phyloP scores from a whole-genome alignment of 2,888 invertebrate species.

The Monoplex corrugatus region DNA sequence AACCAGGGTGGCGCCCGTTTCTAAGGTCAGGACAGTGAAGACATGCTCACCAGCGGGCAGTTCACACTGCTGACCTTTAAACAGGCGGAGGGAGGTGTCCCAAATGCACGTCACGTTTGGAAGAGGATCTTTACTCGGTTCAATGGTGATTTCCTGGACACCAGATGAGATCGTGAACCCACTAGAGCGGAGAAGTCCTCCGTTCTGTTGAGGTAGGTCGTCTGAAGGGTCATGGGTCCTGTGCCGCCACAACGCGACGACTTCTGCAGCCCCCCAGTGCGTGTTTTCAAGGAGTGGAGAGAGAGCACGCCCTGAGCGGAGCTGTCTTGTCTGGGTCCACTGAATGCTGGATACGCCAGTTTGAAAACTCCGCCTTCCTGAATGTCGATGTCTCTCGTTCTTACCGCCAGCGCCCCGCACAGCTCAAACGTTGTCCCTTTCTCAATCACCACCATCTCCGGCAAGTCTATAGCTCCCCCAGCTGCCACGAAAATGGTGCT shows the following conservation, averaged over 20 bases:
- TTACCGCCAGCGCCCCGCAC: conserved; percentile 63
- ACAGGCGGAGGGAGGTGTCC: conserved; percentile 52
- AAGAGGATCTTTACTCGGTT: conserved; percentile 33
- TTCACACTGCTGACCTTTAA: conserved; percentile 61
- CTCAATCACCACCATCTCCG: conserved; percentile 60
- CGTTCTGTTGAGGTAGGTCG: conserved; percentile 56
- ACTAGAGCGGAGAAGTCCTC: conserved; percentile 47
- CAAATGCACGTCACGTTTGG: conserved; percentile 53
- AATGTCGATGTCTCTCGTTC: conserved; percentile 58
- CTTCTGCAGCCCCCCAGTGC: conserved; percentile 25
- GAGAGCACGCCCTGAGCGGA: conserved; percentile 19
- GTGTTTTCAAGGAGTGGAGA: conserved; percentile 28
- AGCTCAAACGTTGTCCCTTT: conserved; percentile 60
- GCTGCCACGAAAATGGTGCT: conserved; percentile 60
- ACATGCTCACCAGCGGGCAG: conserved; percentile 58
- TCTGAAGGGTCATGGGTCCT: conserved; percentile 17
- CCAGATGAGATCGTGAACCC: conserved; percentile 35
- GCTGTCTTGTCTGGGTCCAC: background rate
- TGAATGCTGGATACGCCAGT: conserved; percentile 60
- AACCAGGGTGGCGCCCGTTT: conserved; percentile 63
- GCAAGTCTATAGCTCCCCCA: conserved; percentile 62
- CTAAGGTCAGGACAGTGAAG: conserved; percentile 60
- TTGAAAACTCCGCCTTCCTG: conserved; percentile 59
- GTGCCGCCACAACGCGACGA: background rate
- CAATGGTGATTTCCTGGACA: conserved; percentile 52